A percentile compares a stretch with the other conserved stretches of the same genome.
Conservation (phyloP, 2,113 vertebrate genomes). For the Elephas maximus region DNA sequence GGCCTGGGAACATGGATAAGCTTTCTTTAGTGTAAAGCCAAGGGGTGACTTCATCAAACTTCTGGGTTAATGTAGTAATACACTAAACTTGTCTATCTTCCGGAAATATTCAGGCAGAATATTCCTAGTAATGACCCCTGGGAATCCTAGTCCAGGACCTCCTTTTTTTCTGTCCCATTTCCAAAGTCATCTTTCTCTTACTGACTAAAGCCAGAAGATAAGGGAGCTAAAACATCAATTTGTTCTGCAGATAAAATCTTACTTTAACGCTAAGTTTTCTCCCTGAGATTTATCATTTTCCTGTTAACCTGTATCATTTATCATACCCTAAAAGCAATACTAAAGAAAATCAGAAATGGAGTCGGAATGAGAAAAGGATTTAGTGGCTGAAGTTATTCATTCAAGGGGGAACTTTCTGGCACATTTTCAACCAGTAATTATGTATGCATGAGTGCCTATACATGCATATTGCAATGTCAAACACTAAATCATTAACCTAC, state of each 20-base stretch:
- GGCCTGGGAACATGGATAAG: background rate
- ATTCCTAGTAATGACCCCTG: background rate
- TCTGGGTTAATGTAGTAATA: background rate
- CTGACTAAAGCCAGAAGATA: constrained; percentile 2
- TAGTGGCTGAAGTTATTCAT: background rate
- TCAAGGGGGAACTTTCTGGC: background rate
- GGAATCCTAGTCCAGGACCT: background rate
- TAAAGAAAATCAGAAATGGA: constrained; percentile 27
- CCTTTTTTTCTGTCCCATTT: background rate
- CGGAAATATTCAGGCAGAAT: background rate
- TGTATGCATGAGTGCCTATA: background rate
- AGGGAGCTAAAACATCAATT: background rate
- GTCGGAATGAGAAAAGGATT: background rate
- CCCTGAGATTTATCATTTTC: constrained; percentile 28
- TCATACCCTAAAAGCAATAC: background rate
- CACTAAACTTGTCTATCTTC: background rate
- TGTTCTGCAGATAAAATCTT: constrained; percentile 25
- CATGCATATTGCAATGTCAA: background rate
- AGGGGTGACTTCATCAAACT: background rate
- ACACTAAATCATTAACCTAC: background rate
- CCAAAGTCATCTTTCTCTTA: constrained; percentile 37
- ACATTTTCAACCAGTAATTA: constrained; percentile 15
- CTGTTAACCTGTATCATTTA: constrained; percentile 42
- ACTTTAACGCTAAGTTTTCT: constrained; percentile 14
- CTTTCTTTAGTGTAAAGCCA: background rate